These are phyloP conservation scores for Strix aluco DNA, from an alignment of 2,113 vertebrate genomes.

Conservation along the genomic window DNA sequence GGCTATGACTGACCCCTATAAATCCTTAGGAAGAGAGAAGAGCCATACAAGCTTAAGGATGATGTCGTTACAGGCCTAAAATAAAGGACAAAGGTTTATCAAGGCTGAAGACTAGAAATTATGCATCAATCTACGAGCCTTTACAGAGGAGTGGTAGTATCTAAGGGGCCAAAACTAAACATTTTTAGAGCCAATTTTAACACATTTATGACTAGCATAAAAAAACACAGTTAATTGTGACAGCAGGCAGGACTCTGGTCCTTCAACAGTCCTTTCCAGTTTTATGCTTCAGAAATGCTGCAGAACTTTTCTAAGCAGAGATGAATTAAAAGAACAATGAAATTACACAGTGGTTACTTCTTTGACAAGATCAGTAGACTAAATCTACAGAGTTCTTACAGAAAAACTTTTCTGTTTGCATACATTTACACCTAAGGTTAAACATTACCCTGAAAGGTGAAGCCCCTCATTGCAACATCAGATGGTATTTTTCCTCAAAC, in stretches of 20 bases:
- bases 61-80: neutral
- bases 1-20: neutral
- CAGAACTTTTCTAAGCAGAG: neutral
- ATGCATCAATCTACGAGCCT: neutral
- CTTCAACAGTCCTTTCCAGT: neutral
- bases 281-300: neutral
- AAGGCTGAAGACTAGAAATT: neutral
- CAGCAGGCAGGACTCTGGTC: neutral
- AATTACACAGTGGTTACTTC: neutral
- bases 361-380: neutral
- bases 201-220: neutral
- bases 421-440: constrained; percentile 26
- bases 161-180: neutral
- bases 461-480: constrained; percentile 46
- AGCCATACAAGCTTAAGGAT: neutral
- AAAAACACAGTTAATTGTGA: neutral
- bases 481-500: constrained; percentile 40
- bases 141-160: neutral
- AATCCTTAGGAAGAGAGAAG: neutral
- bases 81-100: neutral
- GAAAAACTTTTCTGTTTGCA: neutral
- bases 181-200: neutral
- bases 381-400: neutral
- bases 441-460: constrained; percentile 51
- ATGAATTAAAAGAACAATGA: neutral